phyloP scores from a whole-genome alignment of 2,113 vertebrate genomes.

The Leiothrix lutea region DNA sequence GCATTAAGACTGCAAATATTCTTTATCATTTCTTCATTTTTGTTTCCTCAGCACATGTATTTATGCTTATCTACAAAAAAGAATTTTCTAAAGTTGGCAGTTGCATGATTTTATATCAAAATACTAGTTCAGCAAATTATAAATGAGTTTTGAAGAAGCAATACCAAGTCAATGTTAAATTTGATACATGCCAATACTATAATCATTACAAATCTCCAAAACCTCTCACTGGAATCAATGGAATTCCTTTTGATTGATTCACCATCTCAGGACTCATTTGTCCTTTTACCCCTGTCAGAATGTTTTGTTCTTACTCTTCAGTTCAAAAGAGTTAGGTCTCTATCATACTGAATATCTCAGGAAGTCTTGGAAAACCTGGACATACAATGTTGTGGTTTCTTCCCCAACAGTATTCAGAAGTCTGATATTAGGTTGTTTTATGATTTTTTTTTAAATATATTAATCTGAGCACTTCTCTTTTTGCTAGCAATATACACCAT shows the following conservation, averaged over 20 bases:
- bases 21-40: background rate
- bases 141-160: background rate
- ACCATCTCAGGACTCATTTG: background rate
- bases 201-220: background rate
- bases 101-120: background rate
- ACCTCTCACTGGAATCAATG: background rate
- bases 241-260: background rate
- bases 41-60: background rate
- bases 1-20: background rate
- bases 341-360: background rate
- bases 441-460: background rate
- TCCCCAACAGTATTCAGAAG: background rate
- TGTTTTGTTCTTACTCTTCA: background rate
- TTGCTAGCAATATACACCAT: background rate
- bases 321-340: background rate
- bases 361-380: background rate
- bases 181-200: background rate
- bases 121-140: background rate
- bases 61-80: background rate
- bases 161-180: background rate
- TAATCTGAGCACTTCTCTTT: slow-evolving; percentile 31
- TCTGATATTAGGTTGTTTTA: background rate
- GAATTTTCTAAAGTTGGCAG: background rate
- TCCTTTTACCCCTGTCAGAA: background rate
- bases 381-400: background rate